A percentile compares a stretch with the other conserved stretches of the same genome.
Evolutionary conservation across 2,888 invertebrate species (phyloP).

Genomic region (Apoderus coryli): DNA sequence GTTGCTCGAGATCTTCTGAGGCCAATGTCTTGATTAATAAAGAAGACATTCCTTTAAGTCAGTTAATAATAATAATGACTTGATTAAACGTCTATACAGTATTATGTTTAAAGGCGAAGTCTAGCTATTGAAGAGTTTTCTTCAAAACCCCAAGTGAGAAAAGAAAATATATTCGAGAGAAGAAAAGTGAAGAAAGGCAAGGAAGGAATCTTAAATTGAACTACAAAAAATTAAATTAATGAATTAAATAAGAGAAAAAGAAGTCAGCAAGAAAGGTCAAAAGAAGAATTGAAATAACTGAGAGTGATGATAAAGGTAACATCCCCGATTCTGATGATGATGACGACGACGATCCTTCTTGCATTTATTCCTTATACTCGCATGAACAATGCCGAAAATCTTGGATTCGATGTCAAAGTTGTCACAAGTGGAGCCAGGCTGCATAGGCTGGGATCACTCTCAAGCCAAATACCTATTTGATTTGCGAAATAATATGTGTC

Average conservation of each 20-base stretch:
- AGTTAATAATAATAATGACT: neutral
- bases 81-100: no score
- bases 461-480: neutral
- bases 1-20: conserved; percentile 3
- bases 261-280: conserved; percentile 3
- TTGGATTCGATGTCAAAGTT: conserved; percentile 3
- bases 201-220: conserved; percentile 1
- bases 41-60: conserved; percentile 3
- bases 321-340: conserved; percentile 1
- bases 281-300: conserved; percentile 1
- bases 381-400: neutral
- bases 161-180: conserved; percentile 1
- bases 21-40: conserved; percentile 3
- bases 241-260: neutral
- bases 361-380: conserved; percentile 2
- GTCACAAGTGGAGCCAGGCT: neutral
- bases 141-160: conserved; percentile 3
- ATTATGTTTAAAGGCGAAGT: no score
- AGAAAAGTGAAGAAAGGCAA: conserved; percentile 1
- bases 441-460: conserved; percentile 2
- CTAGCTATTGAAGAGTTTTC: conserved; percentile 2
- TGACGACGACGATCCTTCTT: conserved; percentile 1
- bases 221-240: neutral
- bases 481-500: conserved; percentile 3
- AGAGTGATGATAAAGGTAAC: conserved; percentile 2